Evolutionary conservation across 1,140 invertebrate species (phyloP).

Genomic region (Apis dorsata): DNA sequence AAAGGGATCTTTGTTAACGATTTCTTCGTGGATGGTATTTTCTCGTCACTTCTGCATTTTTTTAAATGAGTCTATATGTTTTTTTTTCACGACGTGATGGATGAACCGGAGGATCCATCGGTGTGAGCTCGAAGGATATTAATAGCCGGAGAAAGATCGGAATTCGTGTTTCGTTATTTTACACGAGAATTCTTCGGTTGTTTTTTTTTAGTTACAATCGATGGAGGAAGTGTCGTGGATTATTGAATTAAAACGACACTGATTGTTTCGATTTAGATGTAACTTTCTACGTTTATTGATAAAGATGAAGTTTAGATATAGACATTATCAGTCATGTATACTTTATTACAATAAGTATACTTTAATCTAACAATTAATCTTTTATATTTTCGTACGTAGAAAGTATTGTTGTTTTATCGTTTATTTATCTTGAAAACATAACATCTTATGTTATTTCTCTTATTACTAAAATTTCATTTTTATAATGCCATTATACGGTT

Average conservation of each 20-base stretch:
- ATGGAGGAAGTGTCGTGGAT: not conserved
- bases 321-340: not conserved
- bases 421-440: no score
- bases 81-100: not conserved
- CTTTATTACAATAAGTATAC: not conserved
- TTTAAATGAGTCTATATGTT: not conserved
- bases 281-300: not conserved
- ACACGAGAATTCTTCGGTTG: not conserved
- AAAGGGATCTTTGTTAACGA: not conserved
- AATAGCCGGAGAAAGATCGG: not conserved
- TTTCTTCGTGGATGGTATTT: not conserved
- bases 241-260: not conserved
- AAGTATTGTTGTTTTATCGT: no score
- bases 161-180: not conserved
- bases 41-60: not conserved
- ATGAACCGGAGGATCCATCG: slow-evolving; percentile 8
- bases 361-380: no score
- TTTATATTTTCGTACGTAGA: no score
- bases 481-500: no score
- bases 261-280: not conserved
- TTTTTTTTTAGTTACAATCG: not conserved
- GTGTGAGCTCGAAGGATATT: not conserved
- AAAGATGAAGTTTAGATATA: not conserved
- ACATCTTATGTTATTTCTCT: no score
- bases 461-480: no score